Evolutionary conservation across 2,797 vertebrate genomes (phyloP).

Genomic region (Karalla daura): DNA sequence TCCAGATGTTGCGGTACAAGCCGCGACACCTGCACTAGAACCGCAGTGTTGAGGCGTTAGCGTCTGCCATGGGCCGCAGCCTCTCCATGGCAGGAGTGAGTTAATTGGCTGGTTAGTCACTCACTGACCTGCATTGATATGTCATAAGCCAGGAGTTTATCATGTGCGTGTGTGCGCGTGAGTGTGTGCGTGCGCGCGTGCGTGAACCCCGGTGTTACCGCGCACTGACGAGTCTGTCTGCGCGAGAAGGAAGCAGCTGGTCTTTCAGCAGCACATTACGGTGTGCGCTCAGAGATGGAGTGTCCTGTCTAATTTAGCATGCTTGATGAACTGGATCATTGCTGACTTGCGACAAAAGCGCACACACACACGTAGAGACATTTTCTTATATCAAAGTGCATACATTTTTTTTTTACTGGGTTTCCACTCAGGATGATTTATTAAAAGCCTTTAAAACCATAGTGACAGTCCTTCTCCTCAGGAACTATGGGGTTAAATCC

Average conservation of each 20-base stretch:
- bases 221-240: conserved; percentile 3
- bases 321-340: conserved; percentile 52
- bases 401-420: too few species aligned
- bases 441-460: too few species aligned
- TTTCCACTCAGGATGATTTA: too few species aligned
- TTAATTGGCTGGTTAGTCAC: conserved; percentile 23
- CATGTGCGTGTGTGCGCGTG: background rate
- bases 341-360: conserved; percentile 12
- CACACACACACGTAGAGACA: background rate
- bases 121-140: conserved; percentile 34
- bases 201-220: conserved; percentile 10
- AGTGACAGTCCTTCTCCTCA: too few species aligned
- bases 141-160: conserved; percentile 6
- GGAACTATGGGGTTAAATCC: too few species aligned
- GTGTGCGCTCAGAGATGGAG: conserved; percentile 45
- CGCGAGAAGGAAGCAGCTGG: conserved; percentile 54
- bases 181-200: background rate
- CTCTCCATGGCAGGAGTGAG: conserved; percentile 5
- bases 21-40: too few species aligned
- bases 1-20: too few species aligned
- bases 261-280: conserved; percentile 34
- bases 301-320: conserved; percentile 57
- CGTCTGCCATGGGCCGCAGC: too few species aligned
- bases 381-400: too few species aligned
- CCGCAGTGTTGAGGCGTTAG: too few species aligned